Percentiles rank a stretch among this genome's conserved stretches.
phyloP scores from a whole-genome alignment of 1,140 invertebrate species.

The Rhopalosiphum padi region DNA sequence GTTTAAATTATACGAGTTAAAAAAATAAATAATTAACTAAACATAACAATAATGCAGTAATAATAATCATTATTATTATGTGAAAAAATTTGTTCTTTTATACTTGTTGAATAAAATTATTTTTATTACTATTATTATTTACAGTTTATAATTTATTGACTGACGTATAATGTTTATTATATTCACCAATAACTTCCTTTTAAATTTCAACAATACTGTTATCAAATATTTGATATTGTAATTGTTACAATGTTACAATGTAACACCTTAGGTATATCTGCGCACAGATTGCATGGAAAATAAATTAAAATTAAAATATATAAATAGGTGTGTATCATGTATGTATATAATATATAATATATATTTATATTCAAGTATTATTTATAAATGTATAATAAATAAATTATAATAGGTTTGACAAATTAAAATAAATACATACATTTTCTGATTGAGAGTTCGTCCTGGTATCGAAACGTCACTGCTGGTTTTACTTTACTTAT shows the following conservation, averaged over 20 bases:
- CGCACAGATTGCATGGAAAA: too few species aligned
- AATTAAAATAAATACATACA: constrained; percentile 25
- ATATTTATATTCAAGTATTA: background rate
- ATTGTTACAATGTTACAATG: too few species aligned
- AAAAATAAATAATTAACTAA: background rate
- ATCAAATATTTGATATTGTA: background rate
- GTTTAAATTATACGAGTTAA: constrained; percentile 29
- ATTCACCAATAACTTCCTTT: background rate
- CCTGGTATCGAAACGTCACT: constrained; percentile 45
- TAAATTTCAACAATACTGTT: background rate
- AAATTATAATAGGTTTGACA: background rate
- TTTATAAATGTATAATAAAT: background rate
- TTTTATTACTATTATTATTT: constrained; percentile 49
- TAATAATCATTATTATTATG: constrained; percentile 29
- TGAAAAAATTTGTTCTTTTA: constrained; percentile 54
- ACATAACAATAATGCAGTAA: constrained; percentile 26
- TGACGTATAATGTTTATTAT: background rate
- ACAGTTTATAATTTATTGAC: background rate
- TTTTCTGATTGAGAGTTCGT: background rate
- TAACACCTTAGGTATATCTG: too few species aligned
- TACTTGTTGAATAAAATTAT: constrained; percentile 57
- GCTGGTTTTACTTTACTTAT: background rate
- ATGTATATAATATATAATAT: background rate
- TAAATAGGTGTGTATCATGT: background rate
- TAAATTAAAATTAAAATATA: background rate